Percentiles rank a stretch among this genome's conserved stretches.
phyloP scores from a whole-genome alignment of 2,113 vertebrate genomes.

The Sinosuthora webbiana region DNA sequence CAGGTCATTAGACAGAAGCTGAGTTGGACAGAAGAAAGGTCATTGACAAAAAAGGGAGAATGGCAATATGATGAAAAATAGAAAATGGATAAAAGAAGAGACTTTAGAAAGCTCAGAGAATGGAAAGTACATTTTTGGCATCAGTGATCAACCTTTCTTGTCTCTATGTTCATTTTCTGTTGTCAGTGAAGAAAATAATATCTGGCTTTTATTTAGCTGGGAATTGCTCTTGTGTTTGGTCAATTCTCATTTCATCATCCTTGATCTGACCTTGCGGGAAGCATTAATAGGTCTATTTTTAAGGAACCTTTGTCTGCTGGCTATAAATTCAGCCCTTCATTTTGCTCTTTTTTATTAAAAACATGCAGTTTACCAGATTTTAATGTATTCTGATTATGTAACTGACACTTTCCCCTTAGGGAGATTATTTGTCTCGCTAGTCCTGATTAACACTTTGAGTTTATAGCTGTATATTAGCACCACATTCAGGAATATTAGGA shows the following conservation, averaged over 20 bases:
- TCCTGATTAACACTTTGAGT: conserved; percentile 61
- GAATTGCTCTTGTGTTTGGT: conserved; percentile 85
- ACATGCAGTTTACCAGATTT: conserved; percentile 15
- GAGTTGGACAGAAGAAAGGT: conserved; percentile 80
- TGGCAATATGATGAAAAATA: conserved; percentile 73
- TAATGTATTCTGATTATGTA: conserved; percentile 71
- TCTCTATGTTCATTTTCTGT: conserved; percentile 76
- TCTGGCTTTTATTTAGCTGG: conserved; percentile 72
- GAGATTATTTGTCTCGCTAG: conserved; percentile 51
- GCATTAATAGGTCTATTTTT: conserved; percentile 80
- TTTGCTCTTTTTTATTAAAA: conserved; percentile 69
- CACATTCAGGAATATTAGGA: conserved; percentile 14
- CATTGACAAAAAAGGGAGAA: conserved; percentile 79
- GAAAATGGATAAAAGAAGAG: conserved; percentile 77
- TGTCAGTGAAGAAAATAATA: conserved; percentile 76
- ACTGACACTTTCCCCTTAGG: conserved; percentile 29
- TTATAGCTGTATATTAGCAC: conserved; percentile 39
- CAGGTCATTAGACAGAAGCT: conserved; percentile 78
- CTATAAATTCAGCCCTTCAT: conserved; percentile 76
- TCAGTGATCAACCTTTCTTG: conserved; percentile 72
- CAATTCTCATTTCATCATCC: conserved; percentile 89
- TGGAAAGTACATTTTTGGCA: conserved; percentile 76
- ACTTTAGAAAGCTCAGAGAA: conserved; percentile 70
- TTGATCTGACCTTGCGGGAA: conserved; percentile 84
- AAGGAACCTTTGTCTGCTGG: conserved; percentile 65